Evolutionary conservation across 2,888 invertebrate genomes (phyloP).

Genomic region (Melikaiella ostensackeni): DNA sequence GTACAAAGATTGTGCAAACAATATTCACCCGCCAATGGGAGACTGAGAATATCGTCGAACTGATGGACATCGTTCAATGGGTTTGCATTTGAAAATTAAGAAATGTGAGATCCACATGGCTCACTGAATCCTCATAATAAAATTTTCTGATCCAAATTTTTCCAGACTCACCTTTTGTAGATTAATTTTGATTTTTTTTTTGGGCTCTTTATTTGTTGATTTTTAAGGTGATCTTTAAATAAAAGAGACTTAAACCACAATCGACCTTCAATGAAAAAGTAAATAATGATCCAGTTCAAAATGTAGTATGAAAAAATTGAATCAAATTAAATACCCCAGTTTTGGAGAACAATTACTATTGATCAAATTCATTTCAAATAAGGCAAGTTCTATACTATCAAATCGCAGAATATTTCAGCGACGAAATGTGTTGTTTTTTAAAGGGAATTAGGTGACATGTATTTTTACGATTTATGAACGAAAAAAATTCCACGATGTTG

Average conservation of each 20-base stretch:
- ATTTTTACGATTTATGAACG: no score
- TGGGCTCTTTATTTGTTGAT: no score
- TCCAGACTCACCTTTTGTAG: neutral
- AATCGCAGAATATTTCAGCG: no score
- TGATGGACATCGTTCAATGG: neutral
- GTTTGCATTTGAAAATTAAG: neutral
- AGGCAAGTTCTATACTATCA: no score
- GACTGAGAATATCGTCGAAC: conserved; percentile 39
- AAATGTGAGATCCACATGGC: neutral
- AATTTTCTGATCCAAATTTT: conserved; percentile 1
- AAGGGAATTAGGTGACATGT: no score
- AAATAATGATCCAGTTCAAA: neutral
- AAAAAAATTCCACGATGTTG: no score
- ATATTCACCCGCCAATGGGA: conserved; percentile 44
- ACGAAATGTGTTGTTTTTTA: no score
- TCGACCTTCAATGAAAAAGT: neutral
- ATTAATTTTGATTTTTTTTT: neutral
- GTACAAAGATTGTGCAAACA: conserved; percentile 65
- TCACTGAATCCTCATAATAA: neutral
- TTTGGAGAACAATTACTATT: no score
- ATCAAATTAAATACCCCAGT: no score
- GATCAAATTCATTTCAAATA: no score
- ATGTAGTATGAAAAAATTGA: neutral
- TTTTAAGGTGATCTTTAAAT: neutral
- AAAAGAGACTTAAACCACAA: neutral